Percentiles rank a stretch among this genome's conserved stretches.
These are phyloP conservation scores for Brachyistius frenatus DNA, from an alignment of 2,113 vertebrate species.

Conservation along the genomic window DNA sequence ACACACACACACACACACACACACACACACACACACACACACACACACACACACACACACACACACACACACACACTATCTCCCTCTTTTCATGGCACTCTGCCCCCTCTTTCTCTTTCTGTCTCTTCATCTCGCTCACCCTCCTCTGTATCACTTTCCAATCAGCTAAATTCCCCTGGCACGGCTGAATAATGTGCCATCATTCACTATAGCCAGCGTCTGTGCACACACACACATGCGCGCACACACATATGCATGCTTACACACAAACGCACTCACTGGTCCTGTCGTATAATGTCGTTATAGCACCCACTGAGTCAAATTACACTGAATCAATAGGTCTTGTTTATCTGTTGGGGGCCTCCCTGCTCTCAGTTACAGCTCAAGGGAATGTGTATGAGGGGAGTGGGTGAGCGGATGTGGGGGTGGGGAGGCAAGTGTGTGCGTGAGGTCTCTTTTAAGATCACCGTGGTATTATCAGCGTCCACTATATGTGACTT, in stretches of 20 bases:
- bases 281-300: slow-evolving; percentile 68
- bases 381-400: slow-evolving; percentile 44
- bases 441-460: slow-evolving; percentile 41
- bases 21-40: slow-evolving; percentile 34
- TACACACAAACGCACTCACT: slow-evolving; percentile 24
- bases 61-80: slow-evolving; percentile 17
- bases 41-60: slow-evolving; percentile 31
- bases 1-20: slow-evolving; percentile 28
- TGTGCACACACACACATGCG: slow-evolving; percentile 5
- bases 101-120: slow-evolving; percentile 3
- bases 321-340: slow-evolving; percentile 81
- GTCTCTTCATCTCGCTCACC: slow-evolving; percentile 20
- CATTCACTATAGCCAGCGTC: slow-evolving; percentile 35
- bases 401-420: background rate
- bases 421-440: background rate
- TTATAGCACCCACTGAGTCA: slow-evolving; percentile 71
- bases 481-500: slow-evolving; percentile 16
- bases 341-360: slow-evolving; percentile 77
- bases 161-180: slow-evolving; percentile 73
- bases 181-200: slow-evolving; percentile 61
- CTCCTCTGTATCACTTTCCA: slow-evolving; percentile 67
- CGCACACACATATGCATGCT: slow-evolving; percentile 41
- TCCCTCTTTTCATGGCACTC: slow-evolving; percentile 11
- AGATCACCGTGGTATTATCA: slow-evolving; percentile 39
- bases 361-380: slow-evolving; percentile 65